Base-by-base conservation (phyloP, 2,888 invertebrate genomes). In the Lithophane ornitopus region DNA sequence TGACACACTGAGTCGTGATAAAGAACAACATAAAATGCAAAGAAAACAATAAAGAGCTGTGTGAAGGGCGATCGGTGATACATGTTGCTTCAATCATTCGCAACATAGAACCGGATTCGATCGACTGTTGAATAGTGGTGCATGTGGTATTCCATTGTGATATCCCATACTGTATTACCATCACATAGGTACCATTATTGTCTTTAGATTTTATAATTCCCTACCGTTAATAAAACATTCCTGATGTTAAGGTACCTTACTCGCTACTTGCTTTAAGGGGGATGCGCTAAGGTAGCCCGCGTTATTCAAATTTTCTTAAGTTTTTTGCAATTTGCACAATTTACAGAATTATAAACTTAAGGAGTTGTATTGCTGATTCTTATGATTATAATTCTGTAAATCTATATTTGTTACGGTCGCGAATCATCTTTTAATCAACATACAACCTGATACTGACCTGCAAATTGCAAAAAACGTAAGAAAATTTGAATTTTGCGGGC, bases 41-140 rank as follows among this genome's bases (percentile, higher is more conserved):
- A 76, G 22, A 58, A 72, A 72, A 58, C 34, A 58, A 62, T 52
- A 41, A 56, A 66, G 12, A n/a, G 7, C 6, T 39, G 28, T 39
- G 44, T 6, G 22, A 54, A 46, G 44, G 22, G 46, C 12, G 14
- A 39, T 26, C 16, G 34, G 66, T 56, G 46, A 19, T 39, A 26
- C 39, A 39, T 44, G 12, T 49, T 78, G 41, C 2, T 49, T 19
- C 54, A 58, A 56, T 41, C 8, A 41, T 69, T 49, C 19, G 16
- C 8, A 22, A 8, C 46, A 11, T 2, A 78, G 19, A 68, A 75
- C 74, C 78, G 78, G 74, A 52, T 77, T 74, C 6, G 12, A 44
- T 34, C 0, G 11, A 14, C 19, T 77, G 65, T 39, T 28, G 11
- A 58, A 67, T 67, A 58, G 19, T 28, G 68, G 34, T 34, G 26